Base-by-base conservation (phyloP, 2,113 vertebrate species). In the Petrocephalus microphthalmus region DNA sequence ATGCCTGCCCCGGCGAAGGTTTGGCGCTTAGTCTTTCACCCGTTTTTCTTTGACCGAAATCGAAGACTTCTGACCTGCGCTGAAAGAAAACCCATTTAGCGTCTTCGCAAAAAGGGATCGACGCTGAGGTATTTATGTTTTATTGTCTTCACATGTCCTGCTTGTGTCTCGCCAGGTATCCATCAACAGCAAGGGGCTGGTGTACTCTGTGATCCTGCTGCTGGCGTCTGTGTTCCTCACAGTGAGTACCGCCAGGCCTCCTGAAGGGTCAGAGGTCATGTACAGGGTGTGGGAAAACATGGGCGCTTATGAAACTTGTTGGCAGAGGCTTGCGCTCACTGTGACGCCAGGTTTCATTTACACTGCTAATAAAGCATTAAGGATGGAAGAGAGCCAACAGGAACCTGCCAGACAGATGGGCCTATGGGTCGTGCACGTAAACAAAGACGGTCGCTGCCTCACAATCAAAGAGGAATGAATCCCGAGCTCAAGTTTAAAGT, bases 171-270 rank as follows among this genome's bases (percentile, higher is more conserved):
- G 19, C 29, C 92, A 96, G 96, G 89, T 96, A 60, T 92, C 82
- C 89, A 96, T 96, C 89, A 96, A 96, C 89, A 96, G 96, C 92
- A 96, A 95, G 92, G 95, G 96, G 47, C 92, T 96, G 93, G 94
- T 96, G 25, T 96, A 96, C 92, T 96, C 96, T 1, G 95, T 96
- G 42, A 5, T 96, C 90, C 93, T 96, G 88, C 94, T 96, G 89
- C 92, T 96, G 87, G 96, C 95, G 0, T 96, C 96, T 7, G 95
- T 96, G 89, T 95, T 95, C 90, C 93, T 96, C 67, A 96, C 95
- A 20, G 96, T 96, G 82, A 95, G 95, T 74, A 51, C 67, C 0
- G 78, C 13, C 2, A 22, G 33, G 10, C 29, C 6, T 10, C 25
- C 33, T 8, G 53, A 67, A 47, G 54, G 74, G 78, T 82, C 71